Percentiles rank a stretch among this genome's conserved stretches.
These are phyloP conservation scores for Rhyzopertha dominica DNA, from an alignment of 1,140 invertebrate species.

Conservation along the genomic window DNA sequence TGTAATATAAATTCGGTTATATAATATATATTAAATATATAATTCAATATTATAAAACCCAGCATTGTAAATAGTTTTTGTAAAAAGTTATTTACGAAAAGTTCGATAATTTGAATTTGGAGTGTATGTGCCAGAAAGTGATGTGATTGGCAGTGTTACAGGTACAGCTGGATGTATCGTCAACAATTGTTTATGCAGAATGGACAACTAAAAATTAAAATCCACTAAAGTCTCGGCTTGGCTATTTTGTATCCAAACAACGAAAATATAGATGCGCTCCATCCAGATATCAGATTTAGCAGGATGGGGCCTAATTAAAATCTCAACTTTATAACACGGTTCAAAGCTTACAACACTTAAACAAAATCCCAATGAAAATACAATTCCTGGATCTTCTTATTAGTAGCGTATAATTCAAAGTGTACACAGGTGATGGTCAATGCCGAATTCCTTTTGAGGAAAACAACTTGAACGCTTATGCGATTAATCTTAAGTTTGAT, in stretches of 20 bases:
- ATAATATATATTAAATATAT: background rate
- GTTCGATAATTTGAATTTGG: background rate
- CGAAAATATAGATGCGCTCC: no score
- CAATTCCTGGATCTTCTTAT: no score
- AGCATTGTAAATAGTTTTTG: background rate
- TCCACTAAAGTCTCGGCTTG: background rate
- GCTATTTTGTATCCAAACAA: background rate
- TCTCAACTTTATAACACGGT: no score
- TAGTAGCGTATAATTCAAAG: no score
- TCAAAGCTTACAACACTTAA: no score
- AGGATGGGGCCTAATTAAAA: no score
- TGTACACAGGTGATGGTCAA: no score
- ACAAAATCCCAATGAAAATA: no score
- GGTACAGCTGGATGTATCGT: constrained; percentile 13
- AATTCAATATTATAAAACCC: background rate
- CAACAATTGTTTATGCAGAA: constrained; percentile 26
- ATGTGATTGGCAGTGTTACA: background rate
- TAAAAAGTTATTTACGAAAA: background rate
- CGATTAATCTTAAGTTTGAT: no score
- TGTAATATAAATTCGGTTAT: background rate
- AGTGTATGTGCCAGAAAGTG: background rate
- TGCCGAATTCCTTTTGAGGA: no score
- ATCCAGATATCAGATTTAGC: no score
- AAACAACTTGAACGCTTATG: no score
- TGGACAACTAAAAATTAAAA: constrained; percentile 3